Evolutionary conservation across 2,888 invertebrate genomes (phyloP).

Genomic region (Coenonympha arcania): DNA sequence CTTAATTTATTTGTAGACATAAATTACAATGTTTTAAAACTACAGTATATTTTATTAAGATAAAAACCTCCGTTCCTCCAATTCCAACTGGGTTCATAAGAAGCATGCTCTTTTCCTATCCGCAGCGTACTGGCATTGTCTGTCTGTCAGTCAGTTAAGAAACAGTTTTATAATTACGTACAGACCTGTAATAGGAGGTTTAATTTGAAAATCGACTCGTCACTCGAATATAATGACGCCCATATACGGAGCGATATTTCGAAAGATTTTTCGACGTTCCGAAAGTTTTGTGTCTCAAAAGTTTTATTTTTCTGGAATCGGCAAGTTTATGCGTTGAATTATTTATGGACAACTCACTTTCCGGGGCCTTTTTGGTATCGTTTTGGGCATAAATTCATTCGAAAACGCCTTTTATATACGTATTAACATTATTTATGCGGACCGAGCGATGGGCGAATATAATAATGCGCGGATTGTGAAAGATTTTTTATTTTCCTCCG

Average conservation of each 20-base stretch:
- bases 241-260: constrained; percentile 35
- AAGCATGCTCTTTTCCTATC: too few relatives aligned
- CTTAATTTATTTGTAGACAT: too few relatives aligned
- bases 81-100: too few relatives aligned
- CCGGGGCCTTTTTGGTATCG: constrained; percentile 48
- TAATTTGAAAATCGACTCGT: constrained; percentile 41
- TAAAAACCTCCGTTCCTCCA: too few relatives aligned
- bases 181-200: constrained; percentile 33
- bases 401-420: constrained; percentile 61
- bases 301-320: constrained; percentile 22
- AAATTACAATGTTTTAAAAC: too few relatives aligned
- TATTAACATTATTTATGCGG: constrained; percentile 61
- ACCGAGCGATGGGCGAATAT: constrained; percentile 17
- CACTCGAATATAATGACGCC: constrained; percentile 40
- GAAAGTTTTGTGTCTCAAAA: constrained; percentile 21
- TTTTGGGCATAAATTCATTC: constrained; percentile 63
- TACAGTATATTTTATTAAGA: too few relatives aligned
- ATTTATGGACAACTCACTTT: constrained; percentile 69
- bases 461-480: constrained; percentile 19
- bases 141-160: neutral
- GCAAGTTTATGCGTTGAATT: constrained; percentile 41
- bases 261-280: neutral
- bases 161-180: constrained; percentile 16
- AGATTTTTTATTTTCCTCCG: neutral
- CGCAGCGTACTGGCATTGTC: too few relatives aligned